These are phyloP conservation scores for Herpailurus yagouaroundi DNA, from an alignment of 2,113 vertebrate genomes.

Conservation along the genomic window DNA sequence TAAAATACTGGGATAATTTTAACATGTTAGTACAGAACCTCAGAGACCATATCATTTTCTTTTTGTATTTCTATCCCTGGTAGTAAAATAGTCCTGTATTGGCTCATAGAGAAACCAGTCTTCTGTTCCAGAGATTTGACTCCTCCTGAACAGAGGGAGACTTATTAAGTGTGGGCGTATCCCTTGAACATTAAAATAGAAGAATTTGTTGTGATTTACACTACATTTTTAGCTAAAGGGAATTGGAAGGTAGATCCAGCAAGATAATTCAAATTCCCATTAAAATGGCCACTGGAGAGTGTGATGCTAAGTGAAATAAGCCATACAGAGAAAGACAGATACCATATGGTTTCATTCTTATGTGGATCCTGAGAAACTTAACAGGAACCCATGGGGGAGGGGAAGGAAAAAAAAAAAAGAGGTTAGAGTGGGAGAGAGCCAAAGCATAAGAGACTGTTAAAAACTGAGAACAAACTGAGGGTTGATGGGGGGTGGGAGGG, in stretches of 20 bases:
- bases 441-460: too few relatives aligned
- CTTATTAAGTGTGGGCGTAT: neutral
- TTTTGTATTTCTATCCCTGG: neutral
- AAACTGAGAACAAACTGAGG: too few relatives aligned
- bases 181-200: neutral
- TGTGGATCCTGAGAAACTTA: too few relatives aligned
- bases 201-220: neutral
- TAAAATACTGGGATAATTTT: neutral
- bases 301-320: too few relatives aligned
- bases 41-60: neutral
- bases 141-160: neutral
- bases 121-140: neutral
- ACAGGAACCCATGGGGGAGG: too few relatives aligned
- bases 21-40: neutral
- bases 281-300: neutral
- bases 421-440: too few relatives aligned
- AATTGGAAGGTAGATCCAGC: neutral
- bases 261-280: conserved; percentile 11
- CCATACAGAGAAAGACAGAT: too few relatives aligned
- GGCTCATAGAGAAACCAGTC: neutral
- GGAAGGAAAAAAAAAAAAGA: too few relatives aligned
- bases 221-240: neutral
- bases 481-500: too few relatives aligned
- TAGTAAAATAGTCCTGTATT: neutral
- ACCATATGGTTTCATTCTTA: too few relatives aligned